Evolutionary conservation across 2,888 invertebrate species (phyloP).

Genomic region (Melanargia galathea): DNA sequence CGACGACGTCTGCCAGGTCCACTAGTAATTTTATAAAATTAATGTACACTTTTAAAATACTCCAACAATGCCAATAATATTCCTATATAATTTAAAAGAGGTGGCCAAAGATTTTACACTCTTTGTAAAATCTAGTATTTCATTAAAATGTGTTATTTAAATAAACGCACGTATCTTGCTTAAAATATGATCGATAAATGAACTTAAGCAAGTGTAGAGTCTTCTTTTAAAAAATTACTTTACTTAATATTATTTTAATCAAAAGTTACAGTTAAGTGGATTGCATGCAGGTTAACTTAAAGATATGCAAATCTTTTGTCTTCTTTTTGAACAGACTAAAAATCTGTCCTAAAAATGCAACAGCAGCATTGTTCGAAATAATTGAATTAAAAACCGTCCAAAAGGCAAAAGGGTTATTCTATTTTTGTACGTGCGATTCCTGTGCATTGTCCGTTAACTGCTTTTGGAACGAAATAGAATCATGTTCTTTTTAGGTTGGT

Average conservation of each 20-base stretch:
- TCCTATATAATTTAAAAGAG: too few relatives aligned
- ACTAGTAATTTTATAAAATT: too few relatives aligned
- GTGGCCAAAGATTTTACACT: too few relatives aligned
- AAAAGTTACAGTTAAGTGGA: too few relatives aligned
- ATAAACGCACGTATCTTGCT: too few relatives aligned
- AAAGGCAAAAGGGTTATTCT: constrained; percentile 8
- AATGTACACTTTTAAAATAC: too few relatives aligned
- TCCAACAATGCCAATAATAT: too few relatives aligned
- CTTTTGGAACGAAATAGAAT: neutral
- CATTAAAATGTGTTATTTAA: too few relatives aligned
- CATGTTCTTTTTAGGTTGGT: neutral
- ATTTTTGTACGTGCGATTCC: constrained; percentile 8
- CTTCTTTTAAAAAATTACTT: neutral
- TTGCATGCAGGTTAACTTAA: neutral
- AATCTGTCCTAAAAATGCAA: neutral
- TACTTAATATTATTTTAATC: neutral
- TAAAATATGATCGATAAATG: too few relatives aligned
- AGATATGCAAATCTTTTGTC: neutral
- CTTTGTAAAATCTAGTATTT: too few relatives aligned
- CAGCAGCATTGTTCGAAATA: constrained; percentile 7
- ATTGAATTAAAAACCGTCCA: constrained; percentile 14
- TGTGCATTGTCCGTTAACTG: neutral
- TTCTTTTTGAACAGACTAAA: neutral
- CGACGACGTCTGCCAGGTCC: too few relatives aligned
- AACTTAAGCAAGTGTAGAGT: neutral